Conservation (phyloP, 2,113 vertebrate species). For the Ceratotherium simum region DNA sequence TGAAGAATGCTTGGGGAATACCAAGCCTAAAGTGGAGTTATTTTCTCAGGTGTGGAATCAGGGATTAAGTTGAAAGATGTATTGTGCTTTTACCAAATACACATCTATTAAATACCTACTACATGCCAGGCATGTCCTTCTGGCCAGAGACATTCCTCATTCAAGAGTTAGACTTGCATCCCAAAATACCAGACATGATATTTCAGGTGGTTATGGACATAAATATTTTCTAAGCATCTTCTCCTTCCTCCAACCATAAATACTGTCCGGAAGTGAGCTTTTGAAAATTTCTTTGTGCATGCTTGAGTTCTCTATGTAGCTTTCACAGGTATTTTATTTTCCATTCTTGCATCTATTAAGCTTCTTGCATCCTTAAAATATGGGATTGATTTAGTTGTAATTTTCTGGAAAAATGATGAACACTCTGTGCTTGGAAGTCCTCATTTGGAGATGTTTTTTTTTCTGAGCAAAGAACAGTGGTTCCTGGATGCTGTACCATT, state of each 20-base stretch:
- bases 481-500: conserved; percentile 51
- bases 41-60: conserved; percentile 19
- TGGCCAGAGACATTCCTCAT: neutral
- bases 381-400: conserved; percentile 17
- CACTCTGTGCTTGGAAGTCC: conserved; percentile 16
- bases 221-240: conserved; percentile 26
- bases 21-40: neutral
- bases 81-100: conserved; percentile 38
- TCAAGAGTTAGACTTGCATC: neutral
- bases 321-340: conserved; percentile 13
- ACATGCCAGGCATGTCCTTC: neutral
- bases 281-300: neutral
- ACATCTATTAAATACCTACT: neutral
- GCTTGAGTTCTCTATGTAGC: neutral
- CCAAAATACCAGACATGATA: neutral
- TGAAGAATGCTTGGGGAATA: neutral
- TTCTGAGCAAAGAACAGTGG: conserved; percentile 45
- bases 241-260: neutral
- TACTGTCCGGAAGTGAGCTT: neutral
- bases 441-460: conserved; percentile 55
- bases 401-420: conserved; percentile 13
- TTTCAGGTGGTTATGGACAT: conserved; percentile 12
- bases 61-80: conserved; percentile 7
- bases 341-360: neutral
- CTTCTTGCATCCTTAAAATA: conserved; percentile 19